phyloP scores from a whole-genome alignment of 2,888 invertebrate genomes.

The Pinctada fucata region DNA sequence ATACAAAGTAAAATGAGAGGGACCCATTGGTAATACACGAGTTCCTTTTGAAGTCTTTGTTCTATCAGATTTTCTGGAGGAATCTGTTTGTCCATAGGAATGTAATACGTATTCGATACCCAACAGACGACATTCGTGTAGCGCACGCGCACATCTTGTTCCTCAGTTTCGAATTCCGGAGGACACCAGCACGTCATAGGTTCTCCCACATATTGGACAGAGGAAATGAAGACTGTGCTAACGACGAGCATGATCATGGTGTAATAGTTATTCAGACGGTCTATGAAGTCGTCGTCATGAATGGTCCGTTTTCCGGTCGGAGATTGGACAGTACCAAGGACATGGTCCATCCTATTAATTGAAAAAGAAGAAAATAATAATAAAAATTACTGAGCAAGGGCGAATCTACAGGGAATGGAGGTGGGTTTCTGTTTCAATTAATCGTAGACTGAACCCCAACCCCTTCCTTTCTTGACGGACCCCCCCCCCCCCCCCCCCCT shows the following conservation, averaged over 20 bases:
- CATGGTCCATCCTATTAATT: conserved; percentile 48
- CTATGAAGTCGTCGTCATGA: conserved; percentile 47
- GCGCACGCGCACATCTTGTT: conserved; percentile 52
- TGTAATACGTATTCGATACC: too few relatives aligned
- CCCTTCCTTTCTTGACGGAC: too few relatives aligned
- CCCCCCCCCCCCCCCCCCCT: too few relatives aligned
- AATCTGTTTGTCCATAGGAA: conserved; percentile 15
- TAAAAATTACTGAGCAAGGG: too few relatives aligned
- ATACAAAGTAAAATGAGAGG: conserved; percentile 52
- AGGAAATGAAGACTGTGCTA: conserved; percentile 48
- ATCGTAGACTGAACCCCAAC: too few relatives aligned
- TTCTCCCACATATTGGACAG: conserved; percentile 56
- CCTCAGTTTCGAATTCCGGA: conserved; percentile 54
- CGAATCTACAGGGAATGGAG: too few relatives aligned
- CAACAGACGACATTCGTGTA: conserved; percentile 58
- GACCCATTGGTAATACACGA: conserved; percentile 53
- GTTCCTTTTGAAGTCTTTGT: conserved; percentile 21
- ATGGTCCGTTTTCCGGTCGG: conserved; percentile 39
- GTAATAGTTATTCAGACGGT: conserved; percentile 51
- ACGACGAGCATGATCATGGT: conserved; percentile 48
- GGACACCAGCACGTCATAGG: conserved; percentile 66
- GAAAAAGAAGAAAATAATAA: not conserved
- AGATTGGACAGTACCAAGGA: conserved; percentile 40
- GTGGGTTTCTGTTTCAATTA: too few relatives aligned
- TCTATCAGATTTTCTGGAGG: conserved; percentile 23